Conservation (phyloP, 2,797 vertebrate species). For the Cyclura pinguis region DNA sequence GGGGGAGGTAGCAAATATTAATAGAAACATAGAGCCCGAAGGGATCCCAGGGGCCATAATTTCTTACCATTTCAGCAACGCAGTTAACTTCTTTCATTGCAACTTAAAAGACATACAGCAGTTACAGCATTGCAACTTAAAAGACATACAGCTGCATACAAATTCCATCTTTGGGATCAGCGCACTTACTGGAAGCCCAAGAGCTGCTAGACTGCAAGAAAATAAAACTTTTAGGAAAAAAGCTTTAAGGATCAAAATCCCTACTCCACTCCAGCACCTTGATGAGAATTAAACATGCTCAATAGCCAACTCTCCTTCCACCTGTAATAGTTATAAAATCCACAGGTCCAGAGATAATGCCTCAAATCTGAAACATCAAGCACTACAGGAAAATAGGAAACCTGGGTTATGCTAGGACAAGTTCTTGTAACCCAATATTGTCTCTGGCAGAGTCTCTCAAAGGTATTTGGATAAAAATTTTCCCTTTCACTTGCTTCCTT, state of each 20-base stretch:
- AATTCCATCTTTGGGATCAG: too few relatives aligned
- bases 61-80: too few relatives aligned
- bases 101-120: too few relatives aligned
- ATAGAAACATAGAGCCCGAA: too few relatives aligned
- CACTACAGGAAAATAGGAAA: too few relatives aligned
- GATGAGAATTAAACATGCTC: neutral
- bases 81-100: too few relatives aligned
- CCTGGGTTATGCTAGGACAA: neutral
- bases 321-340: too few relatives aligned
- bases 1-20: too few relatives aligned
- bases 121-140: too few relatives aligned
- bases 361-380: neutral
- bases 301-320: neutral
- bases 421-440: neutral
- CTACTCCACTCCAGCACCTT: neutral
- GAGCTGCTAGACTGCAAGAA: neutral
- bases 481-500: neutral
- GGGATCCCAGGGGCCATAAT: too few relatives aligned
- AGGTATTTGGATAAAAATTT: neutral
- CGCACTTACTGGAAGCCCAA: neutral
- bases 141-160: too few relatives aligned
- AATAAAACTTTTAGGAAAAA: neutral
- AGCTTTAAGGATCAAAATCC: neutral
- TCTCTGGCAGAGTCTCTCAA: neutral
- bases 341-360: neutral